Conservation (phyloP, 2,113 vertebrate genomes). For the Candoia aspera region DNA sequence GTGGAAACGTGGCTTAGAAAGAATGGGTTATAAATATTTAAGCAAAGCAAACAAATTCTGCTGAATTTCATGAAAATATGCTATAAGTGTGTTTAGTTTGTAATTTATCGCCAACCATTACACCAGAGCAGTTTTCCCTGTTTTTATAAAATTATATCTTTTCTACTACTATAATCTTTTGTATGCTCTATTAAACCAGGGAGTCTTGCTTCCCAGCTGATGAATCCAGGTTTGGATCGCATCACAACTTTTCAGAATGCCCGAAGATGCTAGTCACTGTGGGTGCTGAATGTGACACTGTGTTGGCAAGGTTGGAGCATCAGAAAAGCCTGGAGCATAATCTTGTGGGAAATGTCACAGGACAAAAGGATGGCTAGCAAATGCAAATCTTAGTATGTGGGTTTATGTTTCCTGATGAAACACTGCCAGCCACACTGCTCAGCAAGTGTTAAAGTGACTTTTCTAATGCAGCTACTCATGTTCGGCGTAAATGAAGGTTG, state of each 20-base stretch:
- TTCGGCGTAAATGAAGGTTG: background rate
- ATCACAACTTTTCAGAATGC: background rate
- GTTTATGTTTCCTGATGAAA: too few relatives aligned
- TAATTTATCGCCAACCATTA: background rate
- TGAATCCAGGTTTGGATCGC: background rate
- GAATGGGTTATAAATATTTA: too few relatives aligned
- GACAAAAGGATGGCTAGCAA: background rate
- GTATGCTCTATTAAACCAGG: background rate
- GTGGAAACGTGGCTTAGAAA: too few relatives aligned
- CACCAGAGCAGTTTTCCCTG: background rate
- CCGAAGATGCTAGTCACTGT: too few relatives aligned
- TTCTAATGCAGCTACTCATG: background rate
- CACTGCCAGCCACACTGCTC: too few relatives aligned
- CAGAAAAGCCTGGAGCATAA: background rate
- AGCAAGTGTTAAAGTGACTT: slow-evolving; percentile 18
- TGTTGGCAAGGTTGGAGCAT: background rate
- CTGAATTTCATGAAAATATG: background rate
- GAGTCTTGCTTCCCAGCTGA: background rate
- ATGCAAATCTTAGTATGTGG: slow-evolving; percentile 1
- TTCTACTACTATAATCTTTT: background rate
- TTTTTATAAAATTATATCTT: background rate
- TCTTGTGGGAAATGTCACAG: background rate
- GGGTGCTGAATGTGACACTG: background rate
- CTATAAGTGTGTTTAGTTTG: background rate
- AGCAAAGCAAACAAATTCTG: background rate